Evolutionary conservation across 2,888 invertebrate genomes (phyloP), one percentile per base, ranked within the genome.

Genomic region (Drosophila pegasa): DNA sequence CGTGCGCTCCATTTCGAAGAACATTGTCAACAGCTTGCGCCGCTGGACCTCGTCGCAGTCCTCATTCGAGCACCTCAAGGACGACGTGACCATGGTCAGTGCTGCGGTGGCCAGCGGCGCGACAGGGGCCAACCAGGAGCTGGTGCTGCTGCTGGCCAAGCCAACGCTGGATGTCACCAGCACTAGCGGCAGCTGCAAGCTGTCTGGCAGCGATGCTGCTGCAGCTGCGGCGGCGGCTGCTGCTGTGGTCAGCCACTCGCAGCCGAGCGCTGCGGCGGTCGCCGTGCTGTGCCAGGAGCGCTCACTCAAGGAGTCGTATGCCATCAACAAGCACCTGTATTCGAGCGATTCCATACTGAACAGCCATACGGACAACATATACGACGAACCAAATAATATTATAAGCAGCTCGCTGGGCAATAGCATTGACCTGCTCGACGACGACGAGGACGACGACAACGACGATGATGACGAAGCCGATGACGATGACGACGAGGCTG

Each of bases 321-420:
- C 89, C 47, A 80, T 87, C 38, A 91, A 89, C 52, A 90, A 90
- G 75, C 90, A 92, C 75, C 80, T 92, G 40, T 92, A 92, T 62
- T 90, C 92, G 14, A 92, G 92, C 71, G 92, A 92, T 75, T 92
- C 92, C 8, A 89, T 92, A 67, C 79, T 92, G 47, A 92, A 91
- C 71, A 87, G 87, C 61, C 89, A 90, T 43, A 90, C 87, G 62
- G 91, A 92, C 70, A 92, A 92, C 64, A 92, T 92, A 27, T 92
- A 92, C 62, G 92, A 92, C 71, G 92, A 92, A 65, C 92, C 92
- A 22, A 92, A 92, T 70, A 91, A 91, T 67, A 88, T 91, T 33
- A 83, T 90, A 48, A 91, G 90, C 71, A 88, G 89, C 25, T 91
- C 90, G 52, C 75, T 90, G 71, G 90, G 90, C 52, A 91, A 91